These are phyloP conservation scores for Xylocampa areola DNA, from an alignment of 2,888 invertebrate genomes.

Conservation along the genomic window DNA sequence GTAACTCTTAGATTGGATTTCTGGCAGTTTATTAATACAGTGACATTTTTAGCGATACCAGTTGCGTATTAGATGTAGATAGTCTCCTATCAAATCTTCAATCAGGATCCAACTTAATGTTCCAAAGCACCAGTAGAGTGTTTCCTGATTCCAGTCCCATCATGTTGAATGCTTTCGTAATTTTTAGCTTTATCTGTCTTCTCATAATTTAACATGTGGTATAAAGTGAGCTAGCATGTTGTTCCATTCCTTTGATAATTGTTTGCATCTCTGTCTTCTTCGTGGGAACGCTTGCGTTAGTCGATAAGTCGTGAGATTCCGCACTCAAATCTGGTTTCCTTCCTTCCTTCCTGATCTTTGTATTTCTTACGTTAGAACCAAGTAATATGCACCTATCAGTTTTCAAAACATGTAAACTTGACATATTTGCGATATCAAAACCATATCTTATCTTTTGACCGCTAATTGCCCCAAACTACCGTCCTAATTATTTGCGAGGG, in stretches of 20 bases:
- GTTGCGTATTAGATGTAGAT: too few species aligned
- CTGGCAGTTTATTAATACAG: too few species aligned
- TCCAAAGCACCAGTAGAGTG: too few species aligned
- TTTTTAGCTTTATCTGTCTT: too few species aligned
- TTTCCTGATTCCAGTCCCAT: too few species aligned
- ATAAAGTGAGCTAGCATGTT: not conserved
- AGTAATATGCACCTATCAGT: not conserved
- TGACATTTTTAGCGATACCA: too few species aligned
- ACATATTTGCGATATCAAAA: constrained; percentile 1
- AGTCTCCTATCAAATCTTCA: too few species aligned
- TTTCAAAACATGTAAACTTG: not conserved
- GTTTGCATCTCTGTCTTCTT: not conserved
- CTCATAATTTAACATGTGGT: not conserved
- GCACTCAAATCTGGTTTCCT: constrained; percentile 24
- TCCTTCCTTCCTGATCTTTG: constrained; percentile 16
- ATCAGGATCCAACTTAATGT: too few species aligned
- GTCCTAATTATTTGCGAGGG: constrained; percentile 14
- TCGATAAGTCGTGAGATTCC: constrained; percentile 21
- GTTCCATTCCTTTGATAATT: not conserved
- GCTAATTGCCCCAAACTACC: constrained; percentile 7
- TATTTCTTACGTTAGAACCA: not conserved
- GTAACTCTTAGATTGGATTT: too few species aligned
- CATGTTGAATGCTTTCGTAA: too few species aligned
- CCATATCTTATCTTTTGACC: constrained; percentile 32
- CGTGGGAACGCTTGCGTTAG: constrained; percentile 10